Evolutionary conservation across 2,888 invertebrate genomes (phyloP), one percentile per base, ranked within the genome.

Genomic region (Ophioninae sp.): DNA sequence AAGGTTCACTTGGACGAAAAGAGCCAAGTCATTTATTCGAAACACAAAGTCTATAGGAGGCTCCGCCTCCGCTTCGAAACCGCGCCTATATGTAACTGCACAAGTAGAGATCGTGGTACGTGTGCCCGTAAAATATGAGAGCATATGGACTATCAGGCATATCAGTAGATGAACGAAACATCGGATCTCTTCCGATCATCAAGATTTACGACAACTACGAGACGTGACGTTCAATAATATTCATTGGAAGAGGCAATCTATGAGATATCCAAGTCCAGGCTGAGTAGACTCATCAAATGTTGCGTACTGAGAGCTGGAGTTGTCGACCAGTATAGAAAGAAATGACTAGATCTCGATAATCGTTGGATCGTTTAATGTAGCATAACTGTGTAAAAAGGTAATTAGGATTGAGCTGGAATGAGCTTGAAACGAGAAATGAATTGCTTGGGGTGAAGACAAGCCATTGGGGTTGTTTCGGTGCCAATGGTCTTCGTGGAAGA

Each of bases 1-100:
- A 73, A 81, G 41, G 6, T 13, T 74, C 67, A 69, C 56, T 64
- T 76, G 44, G 56, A 67, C 39, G 58, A 79, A 86, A 86, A 86
- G 75, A 85, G 83, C 80, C 61, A 44, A 61, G 76, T 76, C 85
- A 84, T 86, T 86, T 85, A 86, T 86, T 83, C 72, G 76, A 78
- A 79, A 83, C 84, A 85, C 64, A 64, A 71, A 65, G 69, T 64
- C 41, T 22, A 30, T 68, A 39, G 56, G 17, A 71, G n/a, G 64
- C 58, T 23, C 44, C 59, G 51, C 74, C 61, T 23, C 20, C 44
- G 64, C 61, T 69, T 61, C 68, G 63, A 13, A 69, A 68, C n/a
- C 9, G 22, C 64, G 51, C 37, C 23, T 58, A 22, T 78, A 30
- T 10, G 20, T 61, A 76, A 58, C 41, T n/a, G n/a, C 67, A 22